Evolutionary conservation across 2,797 vertebrate genomes (phyloP).

Genomic region (Thamnophis elegans): DNA sequence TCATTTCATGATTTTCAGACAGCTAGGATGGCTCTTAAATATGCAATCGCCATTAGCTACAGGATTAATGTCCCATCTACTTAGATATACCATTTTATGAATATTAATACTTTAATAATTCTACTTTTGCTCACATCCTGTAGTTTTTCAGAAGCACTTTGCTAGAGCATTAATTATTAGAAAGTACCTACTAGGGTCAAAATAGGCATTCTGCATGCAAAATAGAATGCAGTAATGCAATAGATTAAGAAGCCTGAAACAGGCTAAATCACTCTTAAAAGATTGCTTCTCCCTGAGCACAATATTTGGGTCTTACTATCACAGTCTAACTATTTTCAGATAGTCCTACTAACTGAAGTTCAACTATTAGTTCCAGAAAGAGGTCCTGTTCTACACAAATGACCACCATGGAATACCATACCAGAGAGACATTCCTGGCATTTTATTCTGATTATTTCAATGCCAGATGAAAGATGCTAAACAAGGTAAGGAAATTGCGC

Average conservation of each 20-base stretch:
- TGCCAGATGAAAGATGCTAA: background rate
- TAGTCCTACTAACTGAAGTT: background rate
- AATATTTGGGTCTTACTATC: background rate
- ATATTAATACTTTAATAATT: background rate
- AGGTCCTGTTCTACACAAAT: background rate
- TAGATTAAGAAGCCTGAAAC: background rate
- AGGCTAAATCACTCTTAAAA: background rate
- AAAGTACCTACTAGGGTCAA: background rate
- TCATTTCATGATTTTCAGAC: background rate
- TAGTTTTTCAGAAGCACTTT: background rate
- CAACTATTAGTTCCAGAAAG: background rate
- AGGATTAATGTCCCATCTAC: background rate
- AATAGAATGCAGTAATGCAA: background rate
- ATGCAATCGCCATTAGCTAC: background rate
- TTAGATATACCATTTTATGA: background rate
- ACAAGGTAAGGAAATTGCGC: background rate
- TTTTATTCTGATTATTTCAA: background rate
- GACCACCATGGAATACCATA: background rate
- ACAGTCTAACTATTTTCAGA: background rate
- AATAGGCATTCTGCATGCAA: background rate
- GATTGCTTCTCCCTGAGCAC: background rate
- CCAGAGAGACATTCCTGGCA: background rate
- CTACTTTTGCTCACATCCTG: background rate
- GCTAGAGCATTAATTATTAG: conserved; percentile 15
- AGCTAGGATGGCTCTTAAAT: conserved; percentile 14